Evolutionary conservation across 2,797 vertebrate species (phyloP).

Genomic region (Sitta carolinensis): DNA sequence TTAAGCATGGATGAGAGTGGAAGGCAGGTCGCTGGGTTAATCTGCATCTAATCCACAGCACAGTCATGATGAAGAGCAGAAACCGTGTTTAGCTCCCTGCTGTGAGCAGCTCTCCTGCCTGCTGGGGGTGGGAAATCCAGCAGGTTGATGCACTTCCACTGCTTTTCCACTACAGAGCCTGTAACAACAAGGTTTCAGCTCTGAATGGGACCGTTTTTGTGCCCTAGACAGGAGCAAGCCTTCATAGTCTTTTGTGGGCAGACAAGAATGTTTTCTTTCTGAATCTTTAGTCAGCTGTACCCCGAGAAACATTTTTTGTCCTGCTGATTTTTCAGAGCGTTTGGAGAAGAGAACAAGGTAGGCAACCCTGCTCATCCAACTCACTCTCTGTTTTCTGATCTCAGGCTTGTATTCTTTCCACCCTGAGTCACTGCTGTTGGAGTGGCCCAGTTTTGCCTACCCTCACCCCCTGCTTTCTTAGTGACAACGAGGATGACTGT

Average conservation of each 20-base stretch:
- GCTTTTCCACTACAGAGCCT: not conserved
- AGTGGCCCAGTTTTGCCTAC: not conserved
- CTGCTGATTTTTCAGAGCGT: not conserved
- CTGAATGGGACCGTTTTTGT: not conserved
- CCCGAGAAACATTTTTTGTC: not conserved
- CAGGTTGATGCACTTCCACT: not conserved
- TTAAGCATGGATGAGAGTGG: conserved; percentile 12
- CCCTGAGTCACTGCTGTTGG: not conserved
- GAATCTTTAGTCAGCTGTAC: not conserved
- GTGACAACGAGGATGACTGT: not conserved
- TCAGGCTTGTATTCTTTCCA: not conserved
- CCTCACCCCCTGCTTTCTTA: not conserved
- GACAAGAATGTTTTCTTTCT: not conserved
- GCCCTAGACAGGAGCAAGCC: not conserved
- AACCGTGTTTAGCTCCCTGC: conserved; percentile 8
- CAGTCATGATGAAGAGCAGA: conserved; percentile 2
- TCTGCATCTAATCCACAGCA: conserved; percentile 53
- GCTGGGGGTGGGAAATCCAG: not conserved
- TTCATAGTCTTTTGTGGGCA: not conserved
- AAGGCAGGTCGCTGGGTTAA: conserved; percentile 38
- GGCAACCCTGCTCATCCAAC: not conserved
- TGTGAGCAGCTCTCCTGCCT: not conserved
- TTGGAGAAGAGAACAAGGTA: not conserved
- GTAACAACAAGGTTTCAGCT: not conserved
- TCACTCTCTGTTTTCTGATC: not conserved